Percentiles rank a stretch among this genome's conserved stretches.
Conservation (phyloP, 2,113 vertebrate species). For the Chroicocephalus ridibundus region DNA sequence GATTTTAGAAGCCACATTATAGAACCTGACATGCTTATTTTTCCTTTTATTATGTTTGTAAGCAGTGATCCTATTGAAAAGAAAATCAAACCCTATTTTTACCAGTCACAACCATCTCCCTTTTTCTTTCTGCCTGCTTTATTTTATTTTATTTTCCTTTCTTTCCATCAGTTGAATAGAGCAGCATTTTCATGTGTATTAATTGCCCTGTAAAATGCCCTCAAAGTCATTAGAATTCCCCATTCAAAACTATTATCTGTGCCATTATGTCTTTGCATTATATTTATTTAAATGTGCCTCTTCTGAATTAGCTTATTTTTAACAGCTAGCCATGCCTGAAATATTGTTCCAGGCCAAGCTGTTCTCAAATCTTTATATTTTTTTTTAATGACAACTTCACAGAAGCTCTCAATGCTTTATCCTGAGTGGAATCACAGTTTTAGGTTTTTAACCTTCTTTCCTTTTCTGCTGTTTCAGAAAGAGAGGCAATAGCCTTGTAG, state of each 20-base stretch:
- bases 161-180: constrained; percentile 54
- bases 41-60: constrained; percentile 80
- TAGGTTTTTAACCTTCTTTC: background rate
- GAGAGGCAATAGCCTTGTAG: background rate
- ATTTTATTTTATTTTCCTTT: constrained; percentile 45
- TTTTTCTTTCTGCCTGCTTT: constrained; percentile 30
- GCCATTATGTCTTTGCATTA: constrained; percentile 81
- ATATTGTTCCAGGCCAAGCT: constrained; percentile 70
- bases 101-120: constrained; percentile 64
- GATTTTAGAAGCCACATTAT: constrained; percentile 75
- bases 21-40: constrained; percentile 78
- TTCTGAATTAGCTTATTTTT: constrained; percentile 81
- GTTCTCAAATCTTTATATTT: constrained; percentile 52
- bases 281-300: constrained; percentile 83
- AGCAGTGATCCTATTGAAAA: constrained; percentile 78
- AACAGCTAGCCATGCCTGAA: constrained; percentile 79
- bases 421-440: background rate
- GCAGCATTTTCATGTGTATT: constrained; percentile 74
- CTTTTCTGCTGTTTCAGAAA: background rate
- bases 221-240: constrained; percentile 81
- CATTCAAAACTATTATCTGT: constrained; percentile 82
- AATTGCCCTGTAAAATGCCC: constrained; percentile 79
- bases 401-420: background rate
- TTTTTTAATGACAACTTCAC: constrained; percentile 30
- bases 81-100: constrained; percentile 82